phyloP scores from a whole-genome alignment of 2,113 vertebrate genomes.

The Cyanoderma ruficeps region DNA sequence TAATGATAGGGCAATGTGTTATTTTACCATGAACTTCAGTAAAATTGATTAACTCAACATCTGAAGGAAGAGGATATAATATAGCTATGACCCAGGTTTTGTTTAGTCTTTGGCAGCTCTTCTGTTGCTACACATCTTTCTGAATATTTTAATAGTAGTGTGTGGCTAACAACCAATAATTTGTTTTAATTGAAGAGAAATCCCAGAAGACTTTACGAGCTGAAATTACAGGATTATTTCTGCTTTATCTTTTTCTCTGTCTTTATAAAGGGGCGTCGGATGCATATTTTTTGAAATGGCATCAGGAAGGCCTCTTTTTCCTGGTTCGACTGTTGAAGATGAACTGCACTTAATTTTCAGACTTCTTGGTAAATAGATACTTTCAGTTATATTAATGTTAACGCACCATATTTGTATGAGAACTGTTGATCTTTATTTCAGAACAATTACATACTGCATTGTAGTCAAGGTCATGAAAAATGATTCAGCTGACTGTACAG shows the following conservation, averaged over 20 bases:
- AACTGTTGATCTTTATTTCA: neutral
- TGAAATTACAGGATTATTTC: neutral
- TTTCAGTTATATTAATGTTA: neutral
- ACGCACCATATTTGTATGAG: neutral
- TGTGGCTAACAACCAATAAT: neutral
- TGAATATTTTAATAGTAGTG: neutral
- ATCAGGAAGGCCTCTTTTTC: constrained; percentile 96
- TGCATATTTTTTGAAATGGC: constrained; percentile 99
- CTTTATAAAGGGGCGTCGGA: constrained; percentile 88
- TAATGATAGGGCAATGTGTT: neutral
- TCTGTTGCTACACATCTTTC: neutral
- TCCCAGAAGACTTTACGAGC: neutral
- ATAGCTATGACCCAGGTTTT: neutral
- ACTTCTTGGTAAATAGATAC: constrained; percentile 85
- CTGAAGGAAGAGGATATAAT: neutral
- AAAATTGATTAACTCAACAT: neutral
- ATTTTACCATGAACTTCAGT: neutral
- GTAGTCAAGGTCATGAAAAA: neutral
- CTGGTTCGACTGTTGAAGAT: constrained; percentile 97
- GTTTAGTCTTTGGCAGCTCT: neutral
- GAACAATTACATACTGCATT: neutral
- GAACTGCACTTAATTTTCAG: constrained; percentile 98
- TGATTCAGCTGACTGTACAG: neutral
- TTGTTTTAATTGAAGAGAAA: neutral
- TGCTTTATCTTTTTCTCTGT: neutral